phyloP scores from a whole-genome alignment of 2,888 invertebrate genomes.

The Cyclophora punctaria region DNA sequence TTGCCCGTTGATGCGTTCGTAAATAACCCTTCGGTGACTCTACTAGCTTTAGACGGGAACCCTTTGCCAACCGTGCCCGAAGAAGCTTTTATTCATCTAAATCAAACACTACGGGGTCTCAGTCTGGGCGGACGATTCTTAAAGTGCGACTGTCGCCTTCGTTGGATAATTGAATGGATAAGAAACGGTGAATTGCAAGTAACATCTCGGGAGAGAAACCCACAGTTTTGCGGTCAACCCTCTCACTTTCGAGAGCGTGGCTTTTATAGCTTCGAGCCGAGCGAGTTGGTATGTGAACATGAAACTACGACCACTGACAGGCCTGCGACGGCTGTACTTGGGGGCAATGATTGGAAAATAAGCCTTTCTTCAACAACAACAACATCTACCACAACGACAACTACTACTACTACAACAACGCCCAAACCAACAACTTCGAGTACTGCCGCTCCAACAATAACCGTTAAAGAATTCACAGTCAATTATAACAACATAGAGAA shows the following conservation, averaged over 20 bases:
- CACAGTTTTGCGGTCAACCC: slow-evolving; percentile 93
- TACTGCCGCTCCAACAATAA: slow-evolving; percentile 27
- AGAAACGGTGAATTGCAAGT: slow-evolving; percentile 91
- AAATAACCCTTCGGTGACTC: slow-evolving; percentile 88
- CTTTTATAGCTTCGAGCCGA: slow-evolving; percentile 90
- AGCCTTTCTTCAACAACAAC: slow-evolving; percentile 35
- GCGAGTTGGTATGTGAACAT: slow-evolving; percentile 79
- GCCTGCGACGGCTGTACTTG: slow-evolving; percentile 27
- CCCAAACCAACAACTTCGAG: slow-evolving; percentile 13
- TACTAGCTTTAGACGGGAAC: slow-evolving; percentile 93
- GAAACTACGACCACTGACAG: slow-evolving; percentile 40
- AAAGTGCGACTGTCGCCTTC: slow-evolving; percentile 89
- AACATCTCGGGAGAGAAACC: slow-evolving; percentile 92
- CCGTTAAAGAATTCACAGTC: slow-evolving; percentile 27
- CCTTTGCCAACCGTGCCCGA: slow-evolving; percentile 89
- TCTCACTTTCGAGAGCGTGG: slow-evolving; percentile 85
- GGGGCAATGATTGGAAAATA: slow-evolving; percentile 34
- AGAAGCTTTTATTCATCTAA: slow-evolving; percentile 84
- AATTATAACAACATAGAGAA: slow-evolving; percentile 33
- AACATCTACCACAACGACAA: slow-evolving; percentile 29
- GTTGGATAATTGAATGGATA: slow-evolving; percentile 95
- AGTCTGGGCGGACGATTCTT: slow-evolving; percentile 92
- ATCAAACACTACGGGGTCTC: slow-evolving; percentile 87
- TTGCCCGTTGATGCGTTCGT: slow-evolving; percentile 86
- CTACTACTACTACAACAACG: slow-evolving; percentile 36